Evolutionary conservation across 2,797 vertebrate genomes (phyloP).

Genomic region (Forpus xanthops): DNA sequence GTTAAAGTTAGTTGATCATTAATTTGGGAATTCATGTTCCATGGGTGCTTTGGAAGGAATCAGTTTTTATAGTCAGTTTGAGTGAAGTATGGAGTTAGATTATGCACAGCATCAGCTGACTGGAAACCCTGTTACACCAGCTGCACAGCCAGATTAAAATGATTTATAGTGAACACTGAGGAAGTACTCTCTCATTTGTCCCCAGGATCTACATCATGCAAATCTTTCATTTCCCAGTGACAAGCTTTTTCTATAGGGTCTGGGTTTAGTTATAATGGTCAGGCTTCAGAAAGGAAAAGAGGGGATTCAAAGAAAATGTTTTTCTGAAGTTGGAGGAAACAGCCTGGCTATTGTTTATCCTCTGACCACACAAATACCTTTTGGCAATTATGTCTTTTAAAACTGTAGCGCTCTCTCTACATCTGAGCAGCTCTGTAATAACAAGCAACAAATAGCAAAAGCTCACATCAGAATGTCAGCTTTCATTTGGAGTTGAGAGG

Average conservation of each 20-base stretch:
- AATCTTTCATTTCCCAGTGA: conserved; percentile 13
- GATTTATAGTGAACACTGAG: not conserved
- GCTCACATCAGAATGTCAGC: not conserved
- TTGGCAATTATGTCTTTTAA: not conserved
- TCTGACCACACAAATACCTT: conserved; percentile 16
- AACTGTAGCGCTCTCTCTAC: not conserved
- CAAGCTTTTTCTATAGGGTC: not conserved
- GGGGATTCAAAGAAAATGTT: conserved; percentile 22
- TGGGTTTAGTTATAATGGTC: conserved; percentile 16
- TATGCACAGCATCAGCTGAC: conserved; percentile 37
- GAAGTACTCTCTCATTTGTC: not conserved
- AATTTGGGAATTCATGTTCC: not conserved
- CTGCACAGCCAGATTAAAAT: conserved; percentile 7
- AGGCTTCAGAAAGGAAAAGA: conserved; percentile 18
- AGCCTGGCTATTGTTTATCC: conserved; percentile 18
- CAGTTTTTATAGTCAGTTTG: not conserved
- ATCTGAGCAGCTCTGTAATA: not conserved
- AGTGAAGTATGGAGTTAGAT: not conserved
- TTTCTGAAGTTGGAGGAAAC: conserved; percentile 33
- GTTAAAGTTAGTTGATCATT: not conserved
- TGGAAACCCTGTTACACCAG: not conserved
- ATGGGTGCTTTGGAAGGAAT: not conserved
- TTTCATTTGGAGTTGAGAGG: not conserved
- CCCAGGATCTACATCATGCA: not conserved
- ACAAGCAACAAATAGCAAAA: not conserved